Base-by-base conservation (phyloP, 1,140 invertebrate species). In the Drosophila sucinea region DNA sequence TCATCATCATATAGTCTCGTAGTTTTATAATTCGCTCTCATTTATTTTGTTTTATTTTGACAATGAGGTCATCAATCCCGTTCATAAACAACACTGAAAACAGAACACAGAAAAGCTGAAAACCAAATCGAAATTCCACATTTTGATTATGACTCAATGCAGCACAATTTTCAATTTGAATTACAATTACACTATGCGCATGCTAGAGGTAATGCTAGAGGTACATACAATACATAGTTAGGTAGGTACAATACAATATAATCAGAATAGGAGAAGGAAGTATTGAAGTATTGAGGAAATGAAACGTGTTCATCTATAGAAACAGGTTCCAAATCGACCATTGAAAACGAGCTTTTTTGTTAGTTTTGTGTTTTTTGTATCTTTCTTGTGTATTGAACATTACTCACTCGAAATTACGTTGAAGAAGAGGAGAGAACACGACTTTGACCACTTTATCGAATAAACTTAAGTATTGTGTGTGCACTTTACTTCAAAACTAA, bases 251-350 rank as follows among this genome's bases (percentile, higher is more conserved):
- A 17, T 17, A 17, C 17, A 17, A 17, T 17, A 17, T 38, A 73
- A 60, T 66, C 38, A 44, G 55, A 72, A 51, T 44, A 25, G 57
- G 17, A 54, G 30, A 38, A 41, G 64, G 40, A 27, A 27, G 33
- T 8, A 54, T 27, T 3, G 51, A 70, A 73, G 73, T 79, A 86
- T 68, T 64, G 60, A 51, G 30, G 38, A 55, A 77, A 81, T 40
- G 76, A 84, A 77, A 84, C 80, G 80, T 84, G 81, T 84, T 83
- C 76, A 60, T 51, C 44, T 51, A 27, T 51, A 61, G 63, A 64
- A 83, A 83, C 81, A 81, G 81, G 68, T 85, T 86, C 67, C 63
- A 78, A 77, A 74, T 60, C 38, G 8, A 55, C 44, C 29, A 30
- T n/a, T 51, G 47, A 41, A 40, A 40, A 64, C 51, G 47, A 51